Percentiles rank a stretch among this genome's conserved stretches.
These are phyloP conservation scores for Watsonalla binaria DNA, from an alignment of 2,888 invertebrate species.

Conservation along the genomic window DNA sequence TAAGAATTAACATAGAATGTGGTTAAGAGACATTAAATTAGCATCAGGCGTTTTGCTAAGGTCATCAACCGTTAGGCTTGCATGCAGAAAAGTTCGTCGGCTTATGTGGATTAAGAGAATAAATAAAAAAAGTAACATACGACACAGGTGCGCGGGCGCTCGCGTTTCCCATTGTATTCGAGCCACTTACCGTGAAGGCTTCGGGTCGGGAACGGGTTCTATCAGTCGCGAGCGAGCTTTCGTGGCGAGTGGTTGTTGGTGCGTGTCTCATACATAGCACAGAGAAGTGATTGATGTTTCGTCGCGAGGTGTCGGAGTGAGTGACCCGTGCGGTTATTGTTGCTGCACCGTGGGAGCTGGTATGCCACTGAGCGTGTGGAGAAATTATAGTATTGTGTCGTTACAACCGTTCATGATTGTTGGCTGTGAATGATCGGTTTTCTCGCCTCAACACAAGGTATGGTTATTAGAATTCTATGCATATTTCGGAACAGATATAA, in stretches of 20 bases:
- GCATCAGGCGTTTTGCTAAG: constrained; percentile 31
- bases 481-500: too few relatives aligned
- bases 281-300: constrained; percentile 41
- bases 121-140: constrained; percentile 45
- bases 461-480: too few relatives aligned
- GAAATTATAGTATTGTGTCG: constrained; percentile 36
- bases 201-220: constrained; percentile 43
- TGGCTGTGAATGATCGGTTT: constrained; percentile 5
- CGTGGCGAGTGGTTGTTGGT: constrained; percentile 21
- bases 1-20: constrained; percentile 29
- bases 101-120: constrained; percentile 35
- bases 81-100: constrained; percentile 61
- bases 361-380: constrained; percentile 40
- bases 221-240: constrained; percentile 43
- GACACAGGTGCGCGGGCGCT: constrained; percentile 70
- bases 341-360: constrained; percentile 53
- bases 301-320: constrained; percentile 35
- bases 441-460: not conserved
- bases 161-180: constrained; percentile 58
- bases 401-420: constrained; percentile 5
- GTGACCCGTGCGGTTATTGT: constrained; percentile 36
- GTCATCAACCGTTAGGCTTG: constrained; percentile 56
- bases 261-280: constrained; percentile 13
- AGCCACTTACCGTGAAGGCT: constrained; percentile 42
- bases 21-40: constrained; percentile 31